A percentile compares a stretch with the other conserved stretches of the same genome.
These are phyloP conservation scores for Ephestia elutella DNA, from an alignment of 1,140 invertebrate genomes.

Conservation along the genomic window DNA sequence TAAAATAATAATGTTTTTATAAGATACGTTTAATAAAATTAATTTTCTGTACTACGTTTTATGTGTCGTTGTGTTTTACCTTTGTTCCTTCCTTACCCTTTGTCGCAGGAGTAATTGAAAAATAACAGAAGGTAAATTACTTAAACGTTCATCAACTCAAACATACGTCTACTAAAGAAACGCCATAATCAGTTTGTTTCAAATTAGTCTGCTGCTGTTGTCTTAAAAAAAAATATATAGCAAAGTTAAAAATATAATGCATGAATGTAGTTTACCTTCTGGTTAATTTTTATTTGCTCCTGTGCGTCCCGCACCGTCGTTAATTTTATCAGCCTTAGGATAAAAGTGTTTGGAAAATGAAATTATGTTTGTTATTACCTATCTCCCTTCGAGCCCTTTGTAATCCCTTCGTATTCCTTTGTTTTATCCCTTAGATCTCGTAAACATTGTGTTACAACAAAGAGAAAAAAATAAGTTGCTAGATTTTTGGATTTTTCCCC, in stretches of 20 bases:
- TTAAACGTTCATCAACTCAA: not conserved
- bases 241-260: no score
- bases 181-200: not conserved
- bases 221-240: no score
- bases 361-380: not conserved
- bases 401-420: no score
- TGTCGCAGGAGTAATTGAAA: not conserved
- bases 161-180: no score
- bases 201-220: no score
- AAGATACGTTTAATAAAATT: conserved; percentile 69
- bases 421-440: no score
- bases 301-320: not conserved
- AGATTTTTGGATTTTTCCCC: no score
- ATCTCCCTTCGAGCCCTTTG: not conserved
- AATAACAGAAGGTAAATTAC: not conserved
- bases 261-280: not conserved
- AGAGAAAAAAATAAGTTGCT: no score
- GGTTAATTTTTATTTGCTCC: not conserved
- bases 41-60: conserved; percentile 65
- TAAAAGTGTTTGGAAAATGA: not conserved
- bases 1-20: conserved; percentile 63
- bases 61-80: conserved; percentile 37
- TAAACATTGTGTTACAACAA: no score
- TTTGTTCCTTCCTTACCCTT: conserved; percentile 12
- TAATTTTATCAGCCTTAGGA: conserved; percentile 1